Percentiles rank a stretch among this genome's conserved stretches.
phyloP scores from a whole-genome alignment of 1,140 invertebrate genomes.

The Zophobas atratus region DNA sequence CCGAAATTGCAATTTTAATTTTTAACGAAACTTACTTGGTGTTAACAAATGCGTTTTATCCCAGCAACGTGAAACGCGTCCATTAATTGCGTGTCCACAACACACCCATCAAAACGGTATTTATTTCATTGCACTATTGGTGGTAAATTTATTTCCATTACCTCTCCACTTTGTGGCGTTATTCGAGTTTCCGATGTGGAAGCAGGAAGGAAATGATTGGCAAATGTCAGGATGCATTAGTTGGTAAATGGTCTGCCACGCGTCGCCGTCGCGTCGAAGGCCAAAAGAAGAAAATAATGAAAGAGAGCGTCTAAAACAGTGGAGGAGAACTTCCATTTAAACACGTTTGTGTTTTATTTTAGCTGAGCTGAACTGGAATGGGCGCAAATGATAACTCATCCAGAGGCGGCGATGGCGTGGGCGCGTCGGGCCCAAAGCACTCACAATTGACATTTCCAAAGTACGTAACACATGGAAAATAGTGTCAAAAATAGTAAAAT shows the following conservation, averaged over 20 bases:
- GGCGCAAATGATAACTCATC: no score
- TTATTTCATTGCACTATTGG: conserved; percentile 36
- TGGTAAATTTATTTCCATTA: conserved; percentile 48
- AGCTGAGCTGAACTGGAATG: no score
- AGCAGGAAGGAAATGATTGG: conserved; percentile 61
- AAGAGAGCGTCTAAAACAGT: conserved; percentile 22
- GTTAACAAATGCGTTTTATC: conserved; percentile 6
- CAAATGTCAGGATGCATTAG: conserved; percentile 58
- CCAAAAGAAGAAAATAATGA: conserved; percentile 31
- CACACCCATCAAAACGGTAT: conserved; percentile 30
- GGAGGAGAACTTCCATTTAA: neutral
- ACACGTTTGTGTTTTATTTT: no score
- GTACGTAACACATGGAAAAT: no score
- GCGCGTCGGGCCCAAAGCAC: no score
- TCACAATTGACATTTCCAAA: no score
- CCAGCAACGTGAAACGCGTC: neutral
- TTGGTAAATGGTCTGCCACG: conserved; percentile 51
- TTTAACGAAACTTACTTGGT: conserved; percentile 30
- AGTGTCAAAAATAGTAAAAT: no score
- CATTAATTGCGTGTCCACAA: conserved; percentile 26
- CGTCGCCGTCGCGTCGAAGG: conserved; percentile 42
- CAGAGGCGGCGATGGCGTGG: no score
- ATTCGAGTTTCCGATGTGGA: conserved; percentile 40
- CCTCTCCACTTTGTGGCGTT: conserved; percentile 31
- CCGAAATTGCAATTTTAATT: conserved; percentile 47